Evolutionary conservation across 2,113 vertebrate genomes (phyloP).

Genomic region (Labeo catla): DNA sequence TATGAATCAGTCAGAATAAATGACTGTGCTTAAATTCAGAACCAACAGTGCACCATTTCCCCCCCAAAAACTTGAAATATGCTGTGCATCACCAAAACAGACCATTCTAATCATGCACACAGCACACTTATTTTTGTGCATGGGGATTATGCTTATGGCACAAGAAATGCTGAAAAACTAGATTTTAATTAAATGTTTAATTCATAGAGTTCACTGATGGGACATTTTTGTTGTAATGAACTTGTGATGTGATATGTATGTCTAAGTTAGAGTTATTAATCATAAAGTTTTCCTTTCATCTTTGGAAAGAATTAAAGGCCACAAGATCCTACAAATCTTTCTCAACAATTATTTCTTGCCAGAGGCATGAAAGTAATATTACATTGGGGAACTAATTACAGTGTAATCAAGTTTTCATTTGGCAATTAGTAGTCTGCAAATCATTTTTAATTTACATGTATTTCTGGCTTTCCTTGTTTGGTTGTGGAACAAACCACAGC

Average conservation of each 20-base stretch:
- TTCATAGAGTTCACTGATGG: not conserved
- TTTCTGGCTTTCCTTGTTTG: constrained; percentile 42
- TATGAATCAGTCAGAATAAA: not conserved
- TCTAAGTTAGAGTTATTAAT: not conserved
- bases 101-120: not conserved
- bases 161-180: not conserved
- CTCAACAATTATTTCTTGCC: constrained; percentile 56
- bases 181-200: not conserved
- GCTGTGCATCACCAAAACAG: not conserved
- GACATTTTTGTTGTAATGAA: not conserved
- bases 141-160: not conserved
- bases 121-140: not conserved
- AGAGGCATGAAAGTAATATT: constrained; percentile 62
- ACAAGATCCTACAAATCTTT: constrained; percentile 30
- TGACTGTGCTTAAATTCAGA: not conserved
- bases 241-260: not conserved
- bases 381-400: constrained; percentile 75
- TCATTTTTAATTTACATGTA: constrained; percentile 55
- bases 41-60: not conserved
- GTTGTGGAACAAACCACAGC: constrained; percentile 54
- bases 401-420: constrained; percentile 62
- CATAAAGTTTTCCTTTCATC: not conserved
- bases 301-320: constrained; percentile 1
- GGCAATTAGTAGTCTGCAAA: constrained; percentile 60
- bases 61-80: not conserved